Evolutionary conservation across 1,140 invertebrate species (phyloP).

Genomic region (Marisa cornuarietis): DNA sequence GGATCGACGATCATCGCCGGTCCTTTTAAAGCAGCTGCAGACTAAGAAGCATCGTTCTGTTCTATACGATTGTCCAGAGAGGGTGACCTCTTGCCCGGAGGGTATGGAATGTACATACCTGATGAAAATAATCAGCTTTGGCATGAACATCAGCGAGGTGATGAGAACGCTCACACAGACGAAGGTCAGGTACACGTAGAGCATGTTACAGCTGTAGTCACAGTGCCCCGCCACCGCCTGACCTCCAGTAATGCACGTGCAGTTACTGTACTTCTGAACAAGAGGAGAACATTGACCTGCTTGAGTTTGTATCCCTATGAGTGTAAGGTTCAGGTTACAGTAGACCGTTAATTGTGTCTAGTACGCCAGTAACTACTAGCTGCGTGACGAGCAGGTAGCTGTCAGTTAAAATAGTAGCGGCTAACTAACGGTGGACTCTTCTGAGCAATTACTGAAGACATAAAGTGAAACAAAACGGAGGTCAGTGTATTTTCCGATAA

Average conservation of each 20-base stretch:
- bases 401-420: too few relatives aligned
- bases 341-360: not conserved
- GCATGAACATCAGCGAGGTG: not conserved
- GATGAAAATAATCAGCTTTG: conserved; percentile 4
- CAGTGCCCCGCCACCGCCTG: conserved; percentile 2
- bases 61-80: too few relatives aligned
- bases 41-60: too few relatives aligned
- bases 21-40: too few relatives aligned
- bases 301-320: not conserved
- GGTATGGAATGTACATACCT: not conserved
- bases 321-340: too few relatives aligned
- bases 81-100: too few relatives aligned
- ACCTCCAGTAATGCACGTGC: conserved; percentile 3
- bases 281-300: not conserved
- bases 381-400: too few relatives aligned
- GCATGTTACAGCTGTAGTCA: conserved; percentile 15
- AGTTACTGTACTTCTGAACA: conserved; percentile 6
- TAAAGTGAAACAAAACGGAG: too few relatives aligned
- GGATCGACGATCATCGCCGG: too few relatives aligned
- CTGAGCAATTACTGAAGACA: too few relatives aligned
- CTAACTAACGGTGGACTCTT: too few relatives aligned
- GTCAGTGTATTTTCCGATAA: not conserved
- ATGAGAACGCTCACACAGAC: not conserved
- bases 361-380: too few relatives aligned
- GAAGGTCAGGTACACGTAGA: conserved; percentile 9